Percentiles rank a stretch among this genome's conserved stretches.
Conservation (phyloP, 2,888 invertebrate species). For the Melanostoma mellinum region DNA sequence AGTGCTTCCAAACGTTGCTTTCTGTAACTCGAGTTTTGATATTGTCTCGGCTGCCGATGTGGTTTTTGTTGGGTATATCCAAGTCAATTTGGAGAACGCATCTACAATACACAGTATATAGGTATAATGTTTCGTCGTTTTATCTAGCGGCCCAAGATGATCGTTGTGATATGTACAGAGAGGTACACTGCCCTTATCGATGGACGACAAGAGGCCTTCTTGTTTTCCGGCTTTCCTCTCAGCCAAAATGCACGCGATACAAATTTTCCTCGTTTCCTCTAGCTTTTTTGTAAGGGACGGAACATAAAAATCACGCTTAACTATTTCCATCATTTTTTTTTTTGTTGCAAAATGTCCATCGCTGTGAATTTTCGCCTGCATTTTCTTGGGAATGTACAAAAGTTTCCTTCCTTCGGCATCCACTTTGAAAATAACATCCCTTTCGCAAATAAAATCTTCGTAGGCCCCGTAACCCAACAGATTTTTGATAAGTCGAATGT, state of each 20-base stretch:
- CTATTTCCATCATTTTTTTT: constrained; percentile 1
- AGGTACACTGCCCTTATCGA: no score
- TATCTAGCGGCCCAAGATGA: no score
- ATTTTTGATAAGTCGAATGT: no score
- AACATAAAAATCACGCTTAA: not conserved
- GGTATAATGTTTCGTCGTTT: no score
- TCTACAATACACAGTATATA: no score
- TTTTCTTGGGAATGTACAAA: no score
- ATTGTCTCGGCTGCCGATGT: no score
- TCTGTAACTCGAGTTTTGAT: no score
- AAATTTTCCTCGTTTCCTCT: not conserved
- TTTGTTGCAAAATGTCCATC: constrained; percentile 7
- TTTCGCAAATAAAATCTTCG: not conserved
- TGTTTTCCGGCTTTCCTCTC: constrained; percentile 14
- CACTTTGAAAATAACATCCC: not conserved
- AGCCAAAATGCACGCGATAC: constrained; percentile 1
- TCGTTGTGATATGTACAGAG: no score
- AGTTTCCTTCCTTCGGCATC: not conserved
- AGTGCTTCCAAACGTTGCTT: constrained; percentile 7
- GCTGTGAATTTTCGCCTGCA: constrained; percentile 15
- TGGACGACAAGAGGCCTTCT: no score
- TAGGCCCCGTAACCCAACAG: not conserved
- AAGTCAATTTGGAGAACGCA: no score
- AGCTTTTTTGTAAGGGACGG: not conserved
- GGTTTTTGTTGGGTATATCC: no score